Evolutionary conservation across 1,140 invertebrate species (phyloP).

Genomic region (Oreohelix idahoensis): DNA sequence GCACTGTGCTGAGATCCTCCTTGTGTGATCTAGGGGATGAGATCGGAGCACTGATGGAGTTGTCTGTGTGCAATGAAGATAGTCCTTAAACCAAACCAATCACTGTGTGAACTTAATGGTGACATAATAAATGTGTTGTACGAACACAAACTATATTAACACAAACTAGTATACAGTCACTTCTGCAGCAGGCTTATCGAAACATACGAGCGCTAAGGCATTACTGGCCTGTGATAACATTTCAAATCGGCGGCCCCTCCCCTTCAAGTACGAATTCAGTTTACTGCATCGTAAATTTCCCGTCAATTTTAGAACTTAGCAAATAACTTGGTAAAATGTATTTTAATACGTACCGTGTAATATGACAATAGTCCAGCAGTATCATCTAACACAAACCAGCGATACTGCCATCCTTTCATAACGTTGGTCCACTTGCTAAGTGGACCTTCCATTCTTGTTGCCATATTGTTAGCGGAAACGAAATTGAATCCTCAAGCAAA

Average conservation of each 20-base stretch:
- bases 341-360: constrained; percentile 84
- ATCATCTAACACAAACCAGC: constrained; percentile 99
- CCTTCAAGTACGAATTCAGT: not conserved
- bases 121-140: too few relatives aligned
- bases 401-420: constrained; percentile 99
- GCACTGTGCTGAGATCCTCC: too few relatives aligned
- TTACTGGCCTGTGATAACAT: too few relatives aligned
- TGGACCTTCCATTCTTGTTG: constrained; percentile 88
- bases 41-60: too few relatives aligned
- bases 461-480: not conserved
- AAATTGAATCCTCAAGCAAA: not conserved
- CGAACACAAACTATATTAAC: too few relatives aligned
- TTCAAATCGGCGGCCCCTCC: not conserved
- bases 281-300: not conserved
- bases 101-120: too few relatives aligned
- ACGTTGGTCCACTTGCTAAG: constrained; percentile 99
- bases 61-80: too few relatives aligned
- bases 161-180: too few relatives aligned
- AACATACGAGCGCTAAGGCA: too few relatives aligned
- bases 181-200: too few relatives aligned
- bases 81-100: too few relatives aligned
- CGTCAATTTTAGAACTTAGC: not conserved
- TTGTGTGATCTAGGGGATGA: too few relatives aligned
- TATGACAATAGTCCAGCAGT: constrained; percentile 95
- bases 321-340: not conserved